phyloP scores from a whole-genome alignment of 2,888 invertebrate genomes.

The Lasioglossum zephyrum region DNA sequence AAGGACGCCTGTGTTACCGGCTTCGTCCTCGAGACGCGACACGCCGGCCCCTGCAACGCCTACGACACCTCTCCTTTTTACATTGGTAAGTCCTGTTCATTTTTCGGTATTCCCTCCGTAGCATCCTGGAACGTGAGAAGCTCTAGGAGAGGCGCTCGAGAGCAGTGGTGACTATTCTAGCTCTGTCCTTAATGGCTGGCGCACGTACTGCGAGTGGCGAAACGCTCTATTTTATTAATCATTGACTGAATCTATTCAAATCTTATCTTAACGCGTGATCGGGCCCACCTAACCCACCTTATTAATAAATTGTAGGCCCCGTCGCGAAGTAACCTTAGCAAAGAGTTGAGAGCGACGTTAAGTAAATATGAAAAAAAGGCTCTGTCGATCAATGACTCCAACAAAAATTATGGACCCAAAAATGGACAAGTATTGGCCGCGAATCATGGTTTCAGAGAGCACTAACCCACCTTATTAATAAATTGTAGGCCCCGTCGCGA shows the following conservation, averaged over 20 bases:
- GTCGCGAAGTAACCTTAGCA: too few species aligned
- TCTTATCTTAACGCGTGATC: background rate
- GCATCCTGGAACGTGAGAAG: background rate
- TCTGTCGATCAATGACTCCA: background rate
- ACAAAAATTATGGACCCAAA: background rate
- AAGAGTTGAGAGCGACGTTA: too few species aligned
- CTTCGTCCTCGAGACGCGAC: conserved; percentile 89
- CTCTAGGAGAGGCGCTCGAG: background rate
- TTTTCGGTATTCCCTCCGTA: background rate
- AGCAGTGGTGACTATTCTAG: background rate
- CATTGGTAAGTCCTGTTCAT: conserved; percentile 64
- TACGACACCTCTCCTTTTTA: conserved; percentile 76
- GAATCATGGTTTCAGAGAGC: background rate
- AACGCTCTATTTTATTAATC: background rate
- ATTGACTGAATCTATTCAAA: background rate
- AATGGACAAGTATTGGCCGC: background rate
- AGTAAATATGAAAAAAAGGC: background rate
- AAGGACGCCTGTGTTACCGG: conserved; percentile 91
- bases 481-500: too few species aligned
- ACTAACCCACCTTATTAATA: background rate
- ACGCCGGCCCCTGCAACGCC: conserved; percentile 87
- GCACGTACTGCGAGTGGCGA: background rate
- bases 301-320: too few species aligned
- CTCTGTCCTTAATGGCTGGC: background rate
- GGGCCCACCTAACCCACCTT: background rate